phyloP scores from a whole-genome alignment of 1,140 invertebrate species.

The Chironomus striatipennis region DNA sequence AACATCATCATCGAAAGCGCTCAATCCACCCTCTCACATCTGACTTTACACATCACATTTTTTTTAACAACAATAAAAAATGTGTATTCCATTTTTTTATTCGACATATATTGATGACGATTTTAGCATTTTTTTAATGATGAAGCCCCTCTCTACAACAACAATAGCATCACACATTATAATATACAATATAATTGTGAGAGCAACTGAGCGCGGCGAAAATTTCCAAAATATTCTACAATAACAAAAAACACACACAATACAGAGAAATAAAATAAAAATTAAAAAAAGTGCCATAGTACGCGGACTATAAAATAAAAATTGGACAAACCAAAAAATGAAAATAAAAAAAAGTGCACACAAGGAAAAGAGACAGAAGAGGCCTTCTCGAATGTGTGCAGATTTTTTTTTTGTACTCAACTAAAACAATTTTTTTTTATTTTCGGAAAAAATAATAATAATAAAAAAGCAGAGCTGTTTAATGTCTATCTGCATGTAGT shows the following conservation, averaged over 20 bases:
- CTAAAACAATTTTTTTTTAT: constrained; percentile 16
- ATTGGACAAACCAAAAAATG: not conserved
- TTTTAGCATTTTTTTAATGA: constrained; percentile 5
- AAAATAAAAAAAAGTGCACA: not conserved
- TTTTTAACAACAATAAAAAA: not conserved
- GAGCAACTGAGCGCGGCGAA: not conserved
- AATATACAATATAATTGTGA: not conserved
- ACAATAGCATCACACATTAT: not conserved
- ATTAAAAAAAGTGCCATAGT: too few relatives aligned
- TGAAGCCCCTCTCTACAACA: not conserved
- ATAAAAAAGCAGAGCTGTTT: not conserved
- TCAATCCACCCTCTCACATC: too few relatives aligned
- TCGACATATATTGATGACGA: constrained; percentile 7
- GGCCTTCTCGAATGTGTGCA: not conserved
- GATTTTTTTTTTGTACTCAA: not conserved
- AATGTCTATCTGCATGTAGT: constrained; percentile 20
- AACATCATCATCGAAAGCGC: too few relatives aligned
- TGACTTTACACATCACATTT: too few relatives aligned
- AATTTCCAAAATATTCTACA: not conserved
- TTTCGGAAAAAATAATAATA: not conserved
- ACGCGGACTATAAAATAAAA: not conserved
- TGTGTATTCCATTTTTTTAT: not conserved
- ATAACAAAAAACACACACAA: not conserved
- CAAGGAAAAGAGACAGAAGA: constrained; percentile 18
- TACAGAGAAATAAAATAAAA: too few relatives aligned